Base-by-base conservation (phyloP, 2,797 vertebrate species). In the Enteromius trimaculatus region DNA sequence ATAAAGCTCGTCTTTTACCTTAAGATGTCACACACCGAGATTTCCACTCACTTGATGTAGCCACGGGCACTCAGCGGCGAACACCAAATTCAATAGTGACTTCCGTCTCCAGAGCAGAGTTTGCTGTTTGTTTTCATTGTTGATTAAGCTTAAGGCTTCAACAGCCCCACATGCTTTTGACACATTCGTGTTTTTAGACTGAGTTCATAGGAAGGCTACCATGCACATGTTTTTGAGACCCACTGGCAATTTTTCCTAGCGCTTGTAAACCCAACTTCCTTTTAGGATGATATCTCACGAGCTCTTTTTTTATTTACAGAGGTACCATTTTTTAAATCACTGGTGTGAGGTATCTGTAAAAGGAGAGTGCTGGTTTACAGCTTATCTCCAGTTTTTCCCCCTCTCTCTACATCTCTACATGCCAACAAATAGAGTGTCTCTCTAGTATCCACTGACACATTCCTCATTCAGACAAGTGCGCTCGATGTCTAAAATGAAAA, bases 401-500 rank as follows among this genome's bases (percentile, higher is more conserved):
- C 82, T 81, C 47, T 81, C 47, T 84, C 79, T 71, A 26, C 4
- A 19, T 82, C 19, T 62, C n/a, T 58, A 37, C 76, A 64, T 80
- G 80, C 85, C 70, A 88, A 81, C 53, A 80, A 69, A 75, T 39
- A 62, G 26, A 70, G 42, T 66, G 10, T 23, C 44, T 76, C 11
- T 82, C n/a, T 19, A 49, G 29, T 66, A 77, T 58, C 23, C n/a
- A 39, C 47, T 23, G 17, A 79, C 69, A 77, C 53, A 55, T 85
- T 82, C 42, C 64, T 80, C 71, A 75, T 83, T 86, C 70, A 83
- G 79, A 83, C 77, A 74, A 82, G 62, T 76, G 58, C 5, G 37
- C 39, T 77, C 79, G 76, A 80, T 76, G 23, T 62, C 82, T 72
- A 62, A 80, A 86, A 81, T 74, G 65, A 83, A 79, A 85, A 88